These are phyloP conservation scores for Cerastis leucographa DNA, from an alignment of 2,888 invertebrate genomes.

Conservation along the genomic window DNA sequence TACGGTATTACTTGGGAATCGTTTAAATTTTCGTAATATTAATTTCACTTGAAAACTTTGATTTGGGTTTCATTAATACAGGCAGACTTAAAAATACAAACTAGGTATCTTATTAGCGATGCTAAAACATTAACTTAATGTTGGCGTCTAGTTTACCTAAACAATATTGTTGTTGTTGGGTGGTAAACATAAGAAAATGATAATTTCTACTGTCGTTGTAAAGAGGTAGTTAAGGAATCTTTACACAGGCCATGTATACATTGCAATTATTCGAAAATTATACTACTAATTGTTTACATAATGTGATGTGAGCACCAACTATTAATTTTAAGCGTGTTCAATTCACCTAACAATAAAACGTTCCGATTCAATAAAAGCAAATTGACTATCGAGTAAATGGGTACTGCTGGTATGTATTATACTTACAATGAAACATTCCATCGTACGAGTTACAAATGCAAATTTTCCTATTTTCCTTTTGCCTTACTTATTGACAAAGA, in stretches of 20 bases:
- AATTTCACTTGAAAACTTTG: slow-evolving; percentile 24
- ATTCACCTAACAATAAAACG: slow-evolving; percentile 12
- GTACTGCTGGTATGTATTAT: neutral
- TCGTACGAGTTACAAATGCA: slow-evolving; percentile 8
- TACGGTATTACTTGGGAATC: neutral
- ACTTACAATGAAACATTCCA: neutral
- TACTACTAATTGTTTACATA: neutral
- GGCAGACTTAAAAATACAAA: slow-evolving; percentile 31
- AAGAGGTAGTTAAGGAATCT: neutral
- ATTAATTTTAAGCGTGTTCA: slow-evolving; percentile 6
- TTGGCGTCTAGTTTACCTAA: slow-evolving; percentile 1
- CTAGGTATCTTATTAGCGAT: neutral
- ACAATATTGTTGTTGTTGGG: slow-evolving; percentile 4
- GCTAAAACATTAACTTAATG: slow-evolving; percentile 22
- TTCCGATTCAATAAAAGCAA: neutral
- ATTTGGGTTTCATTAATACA: neutral
- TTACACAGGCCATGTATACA: neutral
- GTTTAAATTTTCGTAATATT: slow-evolving; percentile 4
- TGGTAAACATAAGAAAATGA: slow-evolving; percentile 20
- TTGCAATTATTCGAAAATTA: slow-evolving; percentile 14
- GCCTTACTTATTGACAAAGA: neutral
- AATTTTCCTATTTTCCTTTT: slow-evolving; percentile 7
- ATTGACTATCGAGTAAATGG: neutral
- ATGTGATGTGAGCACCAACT: neutral
- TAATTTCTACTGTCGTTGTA: slow-evolving; percentile 4